phyloP scores from a whole-genome alignment of 2,113 vertebrate genomes.

The Alethe castanea region DNA sequence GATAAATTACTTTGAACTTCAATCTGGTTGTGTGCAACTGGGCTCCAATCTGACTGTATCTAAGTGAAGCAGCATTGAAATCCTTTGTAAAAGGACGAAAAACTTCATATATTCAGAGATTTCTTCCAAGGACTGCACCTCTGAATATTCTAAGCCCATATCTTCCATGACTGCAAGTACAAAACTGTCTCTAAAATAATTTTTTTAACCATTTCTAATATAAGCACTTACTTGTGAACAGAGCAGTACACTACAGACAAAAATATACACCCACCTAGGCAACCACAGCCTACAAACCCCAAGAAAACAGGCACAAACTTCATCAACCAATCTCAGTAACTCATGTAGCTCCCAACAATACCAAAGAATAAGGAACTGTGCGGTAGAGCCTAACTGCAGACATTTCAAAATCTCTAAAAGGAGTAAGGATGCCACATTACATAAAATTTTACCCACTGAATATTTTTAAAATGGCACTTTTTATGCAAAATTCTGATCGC shows the following conservation, averaged over 20 bases:
- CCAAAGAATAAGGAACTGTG: background rate
- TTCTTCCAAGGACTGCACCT: background rate
- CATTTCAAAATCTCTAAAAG: background rate
- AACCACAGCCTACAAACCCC: background rate
- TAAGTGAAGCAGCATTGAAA: background rate
- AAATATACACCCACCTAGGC: background rate
- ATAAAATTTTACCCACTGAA: background rate
- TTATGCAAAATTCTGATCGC: background rate
- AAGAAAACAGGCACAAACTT: background rate
- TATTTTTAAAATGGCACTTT: background rate
- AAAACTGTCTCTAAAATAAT: background rate
- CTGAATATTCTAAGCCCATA: background rate
- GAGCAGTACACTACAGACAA: background rate
- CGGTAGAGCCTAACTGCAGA: background rate
- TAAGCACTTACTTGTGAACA: background rate
- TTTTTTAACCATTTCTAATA: background rate
- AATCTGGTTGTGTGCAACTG: background rate
- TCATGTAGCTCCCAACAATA: background rate
- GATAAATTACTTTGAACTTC: constrained; percentile 25
- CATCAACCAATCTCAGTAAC: background rate
- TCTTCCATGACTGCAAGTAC: background rate
- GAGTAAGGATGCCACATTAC: background rate
- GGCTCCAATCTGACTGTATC: background rate
- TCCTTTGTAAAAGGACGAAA: background rate
- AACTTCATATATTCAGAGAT: background rate